Conservation (phyloP, 2,113 vertebrate genomes). For the Chamaea fasciata region DNA sequence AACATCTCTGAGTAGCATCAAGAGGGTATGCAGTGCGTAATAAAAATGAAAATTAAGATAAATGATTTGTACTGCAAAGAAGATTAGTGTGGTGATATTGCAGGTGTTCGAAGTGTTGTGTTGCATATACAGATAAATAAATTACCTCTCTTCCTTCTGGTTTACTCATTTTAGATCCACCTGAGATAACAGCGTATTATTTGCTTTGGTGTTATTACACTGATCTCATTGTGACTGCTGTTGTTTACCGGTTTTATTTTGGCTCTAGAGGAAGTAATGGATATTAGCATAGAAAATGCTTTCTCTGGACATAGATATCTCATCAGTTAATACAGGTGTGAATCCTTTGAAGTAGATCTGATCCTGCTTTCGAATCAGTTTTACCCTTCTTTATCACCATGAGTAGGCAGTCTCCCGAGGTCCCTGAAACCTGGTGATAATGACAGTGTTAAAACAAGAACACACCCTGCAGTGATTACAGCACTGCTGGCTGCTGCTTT, state of each 20-base stretch:
- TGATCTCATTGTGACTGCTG: neutral
- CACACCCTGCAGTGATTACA: neutral
- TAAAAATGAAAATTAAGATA: neutral
- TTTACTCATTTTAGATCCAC: neutral
- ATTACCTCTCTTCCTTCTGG: neutral
- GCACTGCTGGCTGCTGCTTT: neutral
- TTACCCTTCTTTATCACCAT: neutral
- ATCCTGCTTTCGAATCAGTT: neutral
- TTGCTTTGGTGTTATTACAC: neutral
- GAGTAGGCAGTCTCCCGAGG: accelerated
- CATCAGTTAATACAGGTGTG: neutral
- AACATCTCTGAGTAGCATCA: neutral
- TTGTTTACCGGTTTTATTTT: neutral
- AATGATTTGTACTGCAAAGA: neutral
- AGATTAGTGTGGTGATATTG: neutral
- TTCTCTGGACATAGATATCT: neutral
- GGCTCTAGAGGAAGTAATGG: neutral
- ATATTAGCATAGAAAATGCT: neutral
- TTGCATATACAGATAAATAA: neutral
- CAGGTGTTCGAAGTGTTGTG: neutral
- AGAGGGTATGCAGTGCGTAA: neutral
- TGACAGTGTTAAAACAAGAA: neutral
- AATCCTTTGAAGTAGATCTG: neutral
- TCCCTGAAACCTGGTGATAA: neutral
- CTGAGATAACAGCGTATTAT: neutral